A percentile compares a stretch with the other conserved stretches of the same genome.
These are phyloP conservation scores for Anastrepha obliqua DNA, from an alignment of 1,140 invertebrate genomes.

Conservation along the genomic window DNA sequence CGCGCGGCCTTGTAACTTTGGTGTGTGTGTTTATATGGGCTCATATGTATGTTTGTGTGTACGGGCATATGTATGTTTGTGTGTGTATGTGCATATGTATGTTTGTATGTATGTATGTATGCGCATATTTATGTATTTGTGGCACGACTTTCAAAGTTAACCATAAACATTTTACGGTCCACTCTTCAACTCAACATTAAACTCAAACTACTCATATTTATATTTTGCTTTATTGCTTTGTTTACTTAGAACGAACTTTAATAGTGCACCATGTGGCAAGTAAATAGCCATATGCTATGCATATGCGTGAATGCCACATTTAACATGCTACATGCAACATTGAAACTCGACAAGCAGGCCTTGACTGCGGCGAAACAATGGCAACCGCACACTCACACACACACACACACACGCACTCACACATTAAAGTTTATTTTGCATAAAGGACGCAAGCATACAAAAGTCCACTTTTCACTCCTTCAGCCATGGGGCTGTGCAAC, in stretches of 20 bases:
- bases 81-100: no score
- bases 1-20: not conserved
- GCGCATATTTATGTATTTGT: not conserved
- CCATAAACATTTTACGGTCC: not conserved
- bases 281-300: conserved; percentile 27
- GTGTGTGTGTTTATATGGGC: not conserved
- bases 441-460: not conserved
- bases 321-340: conserved; percentile 42
- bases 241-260: conserved; percentile 23
- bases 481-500: not conserved
- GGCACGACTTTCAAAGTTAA: not conserved
- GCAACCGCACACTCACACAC: not conserved
- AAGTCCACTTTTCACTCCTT: not conserved
- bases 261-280: not conserved
- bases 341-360: conserved; percentile 36
- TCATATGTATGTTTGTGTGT: no score
- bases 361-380: conserved; percentile 46
- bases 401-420: not conserved
- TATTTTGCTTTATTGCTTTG: conserved; percentile 13
- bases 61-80: no score
- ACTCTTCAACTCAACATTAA: not conserved
- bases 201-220: not conserved
- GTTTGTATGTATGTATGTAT: not conserved
- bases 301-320: conserved; percentile 25
- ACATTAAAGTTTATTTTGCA: conserved; percentile 25